A percentile compares a stretch with the other conserved stretches of the same genome.
Evolutionary conservation across 2,113 vertebrate species (phyloP).

Genomic region (Zingel zingel): DNA sequence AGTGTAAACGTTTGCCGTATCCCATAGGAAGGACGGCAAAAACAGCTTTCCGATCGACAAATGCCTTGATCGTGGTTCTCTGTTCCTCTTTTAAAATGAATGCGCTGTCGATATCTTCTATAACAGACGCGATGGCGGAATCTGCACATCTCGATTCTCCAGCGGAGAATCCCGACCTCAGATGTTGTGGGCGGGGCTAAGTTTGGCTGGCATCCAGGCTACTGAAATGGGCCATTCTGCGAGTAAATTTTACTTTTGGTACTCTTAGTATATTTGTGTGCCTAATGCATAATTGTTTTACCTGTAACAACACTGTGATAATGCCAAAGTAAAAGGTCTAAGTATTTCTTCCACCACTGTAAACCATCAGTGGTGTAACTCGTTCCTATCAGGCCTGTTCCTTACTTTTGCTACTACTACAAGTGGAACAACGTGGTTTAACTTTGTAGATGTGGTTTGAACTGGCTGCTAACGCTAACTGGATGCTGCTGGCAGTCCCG

Average conservation of each 20-base stretch:
- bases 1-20: too few relatives aligned
- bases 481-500: slow-evolving; percentile 7
- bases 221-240: background rate
- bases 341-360: background rate
- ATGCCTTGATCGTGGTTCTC: too few relatives aligned
- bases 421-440: slow-evolving; percentile 32
- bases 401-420: background rate
- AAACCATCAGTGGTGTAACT: slow-evolving; percentile 5
- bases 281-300: background rate
- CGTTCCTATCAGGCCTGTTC: background rate
- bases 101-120: too few relatives aligned
- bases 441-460: slow-evolving; percentile 7
- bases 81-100: too few relatives aligned
- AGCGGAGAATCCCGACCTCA: too few relatives aligned
- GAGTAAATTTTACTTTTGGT: background rate
- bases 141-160: too few relatives aligned
- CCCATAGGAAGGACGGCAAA: too few relatives aligned
- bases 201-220: too few relatives aligned
- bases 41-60: too few relatives aligned
- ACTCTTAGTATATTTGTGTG: too few relatives aligned
- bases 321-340: background rate
- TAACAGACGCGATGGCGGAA: too few relatives aligned
- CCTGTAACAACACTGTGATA: background rate
- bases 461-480: slow-evolving; percentile 28
- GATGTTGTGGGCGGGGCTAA: too few relatives aligned